Conservation (phyloP, 1,140 invertebrate genomes). For the Drosophila obscura region DNA sequence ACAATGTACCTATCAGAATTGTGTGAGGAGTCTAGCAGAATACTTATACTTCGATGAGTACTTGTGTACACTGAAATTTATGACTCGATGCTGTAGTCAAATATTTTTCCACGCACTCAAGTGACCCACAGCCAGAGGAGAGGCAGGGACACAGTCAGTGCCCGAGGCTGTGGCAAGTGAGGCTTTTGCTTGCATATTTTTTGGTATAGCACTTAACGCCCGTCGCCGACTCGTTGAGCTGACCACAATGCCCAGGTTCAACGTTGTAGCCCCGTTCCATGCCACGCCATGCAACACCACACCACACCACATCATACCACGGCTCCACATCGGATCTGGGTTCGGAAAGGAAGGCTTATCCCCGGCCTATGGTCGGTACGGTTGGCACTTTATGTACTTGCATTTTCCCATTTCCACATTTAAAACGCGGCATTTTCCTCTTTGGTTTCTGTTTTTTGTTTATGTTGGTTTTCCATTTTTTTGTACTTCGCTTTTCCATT, state of each 20-base stretch:
- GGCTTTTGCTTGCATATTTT: slow-evolving; percentile 62
- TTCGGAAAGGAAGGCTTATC: slow-evolving; percentile 51
- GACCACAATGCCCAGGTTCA: slow-evolving; percentile 65
- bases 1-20: neutral
- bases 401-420: slow-evolving; percentile 67
- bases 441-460: slow-evolving; percentile 14
- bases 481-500: slow-evolving; percentile 28
- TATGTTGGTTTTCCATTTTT: slow-evolving; percentile 2
- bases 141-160: neutral
- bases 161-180: slow-evolving; percentile 19
- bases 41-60: slow-evolving; percentile 8
- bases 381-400: slow-evolving; percentile 52
- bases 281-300: too few relatives aligned
- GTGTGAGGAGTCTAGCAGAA: neutral
- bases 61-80: slow-evolving; percentile 30
- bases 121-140: slow-evolving; percentile 19
- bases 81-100: slow-evolving; percentile 35
- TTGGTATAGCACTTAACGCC: slow-evolving; percentile 54
- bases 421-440: slow-evolving; percentile 36
- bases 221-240: slow-evolving; percentile 31
- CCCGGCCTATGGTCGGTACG: slow-evolving; percentile 34
- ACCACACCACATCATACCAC: neutral
- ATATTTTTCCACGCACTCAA: slow-evolving; percentile 47
- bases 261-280: neutral
- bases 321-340: slow-evolving; percentile 21